Percentiles rank a stretch among this genome's conserved stretches.
Evolutionary conservation across 30 jellyfish, hydroid and myxozoan genomes (phyloP).

Genomic region (Pseudorhiza aurosa): DNA sequence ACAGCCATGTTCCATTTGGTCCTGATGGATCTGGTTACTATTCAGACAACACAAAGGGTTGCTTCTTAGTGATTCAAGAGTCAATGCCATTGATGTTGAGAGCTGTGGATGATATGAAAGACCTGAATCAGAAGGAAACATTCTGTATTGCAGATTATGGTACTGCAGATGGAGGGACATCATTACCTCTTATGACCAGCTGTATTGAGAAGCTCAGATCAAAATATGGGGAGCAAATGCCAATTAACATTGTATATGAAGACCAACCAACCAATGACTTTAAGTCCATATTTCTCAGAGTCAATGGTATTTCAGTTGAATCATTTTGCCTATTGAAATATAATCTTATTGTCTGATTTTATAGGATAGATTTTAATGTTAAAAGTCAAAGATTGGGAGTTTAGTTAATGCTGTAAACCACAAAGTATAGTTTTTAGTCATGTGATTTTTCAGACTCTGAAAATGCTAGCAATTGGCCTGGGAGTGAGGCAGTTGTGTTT

Average conservation of each 20-base stretch:
- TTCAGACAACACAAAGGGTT: constrained; percentile 68
- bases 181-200: constrained; percentile 37
- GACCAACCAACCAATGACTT: constrained; percentile 87
- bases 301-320: constrained; percentile 58
- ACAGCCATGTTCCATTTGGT: constrained; percentile 88
- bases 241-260: constrained; percentile 66
- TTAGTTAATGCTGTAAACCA: too few species aligned
- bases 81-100: constrained; percentile 20
- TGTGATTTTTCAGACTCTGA: too few species aligned
- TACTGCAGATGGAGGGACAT: constrained; percentile 85
- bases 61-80: constrained; percentile 33
- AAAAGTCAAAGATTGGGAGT: too few species aligned
- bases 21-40: constrained; percentile 74
- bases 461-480: too few species aligned
- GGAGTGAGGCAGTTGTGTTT: too few species aligned
- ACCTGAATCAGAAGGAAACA: background rate
- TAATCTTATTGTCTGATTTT: too few species aligned
- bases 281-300: constrained; percentile 64
- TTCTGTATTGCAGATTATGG: constrained; percentile 82
- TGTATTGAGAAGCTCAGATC: constrained; percentile 26
- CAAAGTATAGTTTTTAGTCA: too few species aligned
- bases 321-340: too few species aligned
- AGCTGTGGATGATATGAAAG: constrained; percentile 6
- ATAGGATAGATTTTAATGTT: too few species aligned
- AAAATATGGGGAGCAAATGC: constrained; percentile 53